Evolutionary conservation across 2,113 vertebrate genomes (phyloP).

Genomic region (zebrafish (Danio rerio)): GRCz12tu NC_133190.1:25811001-25811500

Average conservation of each 20-base stretch:
- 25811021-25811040: no score
- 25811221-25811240: not conserved
- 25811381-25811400: not conserved
- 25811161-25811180: not conserved
- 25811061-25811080: no score
- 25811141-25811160: not conserved
- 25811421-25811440: conserved; percentile 28
- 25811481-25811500: conserved; percentile 29
- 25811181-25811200: not conserved
- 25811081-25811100: not conserved
- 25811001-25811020: no score
- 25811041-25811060: no score
- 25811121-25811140: not conserved
- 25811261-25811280: conserved; percentile 25
- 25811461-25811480: not conserved
- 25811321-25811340: conserved; percentile 30
- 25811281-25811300: conserved; percentile 34
- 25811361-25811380: conserved; percentile 17
- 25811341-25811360: conserved; percentile 34
- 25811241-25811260: conserved; percentile 35
- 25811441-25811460: conserved; percentile 38
- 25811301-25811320: conserved; percentile 33
- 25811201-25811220: not conserved
- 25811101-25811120: not conserved
- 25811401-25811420: conserved; percentile 29